These are phyloP conservation scores for Chrysemys picta DNA, from an alignment of 2,113 vertebrate genomes.

Conservation along the genomic window DNA sequence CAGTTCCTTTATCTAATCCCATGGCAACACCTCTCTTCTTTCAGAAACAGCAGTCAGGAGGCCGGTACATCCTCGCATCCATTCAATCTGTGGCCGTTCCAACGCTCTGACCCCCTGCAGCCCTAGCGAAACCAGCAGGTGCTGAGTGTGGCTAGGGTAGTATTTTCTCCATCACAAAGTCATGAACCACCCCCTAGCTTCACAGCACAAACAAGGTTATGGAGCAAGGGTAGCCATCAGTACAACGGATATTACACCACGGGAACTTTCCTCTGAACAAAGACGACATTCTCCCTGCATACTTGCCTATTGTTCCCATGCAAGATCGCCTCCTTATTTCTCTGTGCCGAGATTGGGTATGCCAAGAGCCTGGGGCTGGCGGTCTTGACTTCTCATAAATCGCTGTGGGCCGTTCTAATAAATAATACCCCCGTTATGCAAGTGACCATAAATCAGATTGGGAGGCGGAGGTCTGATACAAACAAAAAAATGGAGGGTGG, in stretches of 20 bases:
- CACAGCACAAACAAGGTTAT: neutral
- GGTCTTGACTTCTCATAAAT: conserved; percentile 17
- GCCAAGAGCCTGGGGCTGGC: conserved; percentile 20
- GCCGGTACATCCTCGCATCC: neutral
- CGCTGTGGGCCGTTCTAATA: conserved; percentile 20
- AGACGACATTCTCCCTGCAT: neutral
- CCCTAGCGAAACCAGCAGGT: neutral
- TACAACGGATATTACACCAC: neutral
- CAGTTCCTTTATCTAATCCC: neutral
- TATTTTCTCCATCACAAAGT: neutral
- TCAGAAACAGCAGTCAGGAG: neutral
- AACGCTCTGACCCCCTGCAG: neutral
- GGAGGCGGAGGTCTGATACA: conserved; percentile 20
- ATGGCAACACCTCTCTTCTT: neutral
- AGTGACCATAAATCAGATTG: conserved; percentile 34
- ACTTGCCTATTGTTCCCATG: neutral
- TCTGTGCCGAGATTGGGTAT: neutral
- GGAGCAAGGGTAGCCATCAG: neutral
- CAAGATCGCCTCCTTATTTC: neutral
- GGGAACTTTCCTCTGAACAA: neutral
- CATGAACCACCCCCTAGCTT: neutral
- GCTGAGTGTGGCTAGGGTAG: too few species aligned
- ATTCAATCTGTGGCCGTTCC: neutral
- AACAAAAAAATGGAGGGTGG: neutral
- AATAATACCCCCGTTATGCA: conserved; percentile 39